phyloP scores from a whole-genome alignment of 2,797 vertebrate species.

The Onychomys leucogaster region DNA sequence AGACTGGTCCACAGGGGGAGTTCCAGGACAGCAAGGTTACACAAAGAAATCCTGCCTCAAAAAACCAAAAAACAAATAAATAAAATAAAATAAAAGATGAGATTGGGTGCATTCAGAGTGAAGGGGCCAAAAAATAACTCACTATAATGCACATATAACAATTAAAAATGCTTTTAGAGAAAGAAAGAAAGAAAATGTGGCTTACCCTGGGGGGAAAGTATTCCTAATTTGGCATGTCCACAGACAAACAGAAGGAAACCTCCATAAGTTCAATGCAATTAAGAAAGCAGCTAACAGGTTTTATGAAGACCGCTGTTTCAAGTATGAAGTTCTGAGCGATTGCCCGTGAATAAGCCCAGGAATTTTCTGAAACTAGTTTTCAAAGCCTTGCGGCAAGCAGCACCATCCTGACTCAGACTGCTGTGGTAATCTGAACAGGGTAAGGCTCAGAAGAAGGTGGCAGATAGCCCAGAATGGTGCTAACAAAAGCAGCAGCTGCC shows the following conservation, averaged over 20 bases:
- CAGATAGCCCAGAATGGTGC: background rate
- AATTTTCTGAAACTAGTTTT: constrained; percentile 59
- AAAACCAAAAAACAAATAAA: background rate
- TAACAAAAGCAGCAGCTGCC: background rate
- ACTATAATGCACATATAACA: background rate
- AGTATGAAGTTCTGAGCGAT: constrained; percentile 14
- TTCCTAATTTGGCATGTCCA: constrained; percentile 28
- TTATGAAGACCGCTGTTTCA: constrained; percentile 46
- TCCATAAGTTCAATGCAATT: constrained; percentile 5
- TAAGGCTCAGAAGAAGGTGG: background rate
- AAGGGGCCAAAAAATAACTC: background rate
- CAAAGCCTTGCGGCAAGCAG: constrained; percentile 33
- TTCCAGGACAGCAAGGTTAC: background rate
- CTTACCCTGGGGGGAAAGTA: constrained; percentile 33
- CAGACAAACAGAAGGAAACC: constrained; percentile 25
- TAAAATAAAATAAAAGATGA: background rate
- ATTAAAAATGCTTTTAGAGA: background rate
- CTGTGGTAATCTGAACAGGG: background rate
- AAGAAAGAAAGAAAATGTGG: background rate
- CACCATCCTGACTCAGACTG: background rate
- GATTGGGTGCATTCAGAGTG: background rate
- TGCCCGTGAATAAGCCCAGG: constrained; percentile 1
- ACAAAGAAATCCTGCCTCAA: background rate
- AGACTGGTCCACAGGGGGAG: background rate
- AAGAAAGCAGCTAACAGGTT: constrained; percentile 1